A percentile compares a stretch with the other conserved stretches of the same genome.
Conservation (phyloP, 2,797 vertebrate genomes). For the Molossus molossus region DNA sequence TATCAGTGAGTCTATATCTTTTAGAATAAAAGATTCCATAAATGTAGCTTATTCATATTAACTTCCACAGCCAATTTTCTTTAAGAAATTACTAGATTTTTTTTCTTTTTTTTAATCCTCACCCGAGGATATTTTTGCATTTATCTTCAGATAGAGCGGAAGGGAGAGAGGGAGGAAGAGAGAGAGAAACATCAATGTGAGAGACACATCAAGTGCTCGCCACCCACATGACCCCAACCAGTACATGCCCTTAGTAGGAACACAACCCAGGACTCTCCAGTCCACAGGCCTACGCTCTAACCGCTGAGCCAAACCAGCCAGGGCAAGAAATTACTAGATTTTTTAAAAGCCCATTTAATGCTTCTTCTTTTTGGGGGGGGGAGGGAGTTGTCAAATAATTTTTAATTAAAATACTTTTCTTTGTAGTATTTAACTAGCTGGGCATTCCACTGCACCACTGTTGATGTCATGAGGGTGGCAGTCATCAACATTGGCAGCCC, state of each 20-base stretch:
- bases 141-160: no score
- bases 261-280: no score
- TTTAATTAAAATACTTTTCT: neutral
- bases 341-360: conserved; percentile 46
- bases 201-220: no score
- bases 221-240: no score
- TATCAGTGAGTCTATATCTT: conserved; percentile 26
- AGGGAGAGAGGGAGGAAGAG: no score
- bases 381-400: neutral
- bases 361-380: conserved; percentile 38
- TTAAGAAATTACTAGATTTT: conserved; percentile 45
- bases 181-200: no score
- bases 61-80: conserved; percentile 20
- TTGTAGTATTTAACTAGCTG: neutral
- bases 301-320: no score
- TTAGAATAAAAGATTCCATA: conserved; percentile 64
- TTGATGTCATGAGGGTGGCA: neutral
- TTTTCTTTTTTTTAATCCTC: conserved; percentile 17
- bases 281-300: no score
- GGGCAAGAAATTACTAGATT: conserved; percentile 9
- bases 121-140: no score
- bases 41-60: conserved; percentile 65
- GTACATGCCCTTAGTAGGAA: no score
- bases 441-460: neutral
- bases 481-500: neutral